These are phyloP conservation scores for Xylocampa areola DNA, from an alignment of 2,888 invertebrate species.

Conservation along the genomic window DNA sequence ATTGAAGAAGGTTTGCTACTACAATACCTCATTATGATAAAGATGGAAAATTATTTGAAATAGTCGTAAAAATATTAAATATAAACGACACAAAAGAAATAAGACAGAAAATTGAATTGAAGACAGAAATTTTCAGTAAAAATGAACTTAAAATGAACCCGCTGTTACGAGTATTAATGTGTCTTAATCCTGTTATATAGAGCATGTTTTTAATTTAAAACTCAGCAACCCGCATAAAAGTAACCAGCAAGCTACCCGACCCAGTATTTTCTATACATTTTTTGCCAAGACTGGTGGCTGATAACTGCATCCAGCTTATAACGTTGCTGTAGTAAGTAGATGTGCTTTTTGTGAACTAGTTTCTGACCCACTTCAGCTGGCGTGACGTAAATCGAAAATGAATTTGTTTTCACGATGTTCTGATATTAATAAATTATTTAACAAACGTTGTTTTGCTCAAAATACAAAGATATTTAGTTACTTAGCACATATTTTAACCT, in stretches of 20 bases:
- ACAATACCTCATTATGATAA: no score
- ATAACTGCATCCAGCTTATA: conserved; percentile 52
- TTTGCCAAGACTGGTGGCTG: conserved; percentile 43
- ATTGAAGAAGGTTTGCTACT: no score
- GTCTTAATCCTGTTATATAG: conserved; percentile 24
- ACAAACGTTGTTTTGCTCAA: no score
- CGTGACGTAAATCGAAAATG: conserved; percentile 55
- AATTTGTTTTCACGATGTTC: conserved; percentile 45
- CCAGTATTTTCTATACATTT: conserved; percentile 47
- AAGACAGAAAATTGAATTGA: conserved; percentile 15
- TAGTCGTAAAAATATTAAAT: neutral
- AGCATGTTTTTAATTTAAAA: conserved; percentile 39
- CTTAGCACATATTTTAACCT: no score
- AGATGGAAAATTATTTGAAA: neutral
- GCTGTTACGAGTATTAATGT: conserved; percentile 24
- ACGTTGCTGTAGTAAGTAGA: conserved; percentile 42
- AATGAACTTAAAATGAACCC: conserved; percentile 24
- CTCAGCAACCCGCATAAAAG: conserved; percentile 12
- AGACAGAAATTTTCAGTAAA: conserved; percentile 26
- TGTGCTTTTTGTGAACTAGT: conserved; percentile 53
- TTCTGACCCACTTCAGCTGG: conserved; percentile 59
- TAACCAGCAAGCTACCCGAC: conserved; percentile 28
- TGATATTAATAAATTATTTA: conserved; percentile 44
- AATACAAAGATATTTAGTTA: no score
- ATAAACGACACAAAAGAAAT: neutral